Conservation (phyloP, 2,888 invertebrate species). For the Drosophila phalerata region DNA sequence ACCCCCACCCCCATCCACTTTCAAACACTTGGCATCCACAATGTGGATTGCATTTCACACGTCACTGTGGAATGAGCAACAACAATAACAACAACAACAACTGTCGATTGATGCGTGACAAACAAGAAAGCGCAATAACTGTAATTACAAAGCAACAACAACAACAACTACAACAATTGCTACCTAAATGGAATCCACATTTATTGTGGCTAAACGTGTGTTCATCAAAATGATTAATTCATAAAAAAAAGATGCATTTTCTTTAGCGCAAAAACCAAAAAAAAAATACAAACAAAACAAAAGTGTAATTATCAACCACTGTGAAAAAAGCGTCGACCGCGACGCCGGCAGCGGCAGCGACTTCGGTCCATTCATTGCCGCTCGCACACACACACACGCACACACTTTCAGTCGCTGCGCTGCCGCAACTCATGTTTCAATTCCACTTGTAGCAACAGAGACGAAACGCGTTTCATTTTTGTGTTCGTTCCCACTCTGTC, state of each 20-base stretch:
- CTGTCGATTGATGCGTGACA: constrained; percentile 66
- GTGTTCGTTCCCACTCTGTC: constrained; percentile 49
- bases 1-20: not conserved
- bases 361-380: constrained; percentile 60
- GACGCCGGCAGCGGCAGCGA: constrained; percentile 18
- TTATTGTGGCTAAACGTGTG: constrained; percentile 60
- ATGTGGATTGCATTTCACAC: not conserved
- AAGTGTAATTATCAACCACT: constrained; percentile 71
- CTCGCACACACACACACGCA: constrained; percentile 26
- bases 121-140: constrained; percentile 67
- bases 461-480: constrained; percentile 51
- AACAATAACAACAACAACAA: too few relatives aligned
- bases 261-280: constrained; percentile 33
- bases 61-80: constrained; percentile 10
- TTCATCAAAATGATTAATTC: constrained; percentile 75
- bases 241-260: constrained; percentile 57
- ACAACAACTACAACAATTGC: constrained; percentile 5
- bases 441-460: constrained; percentile 72
- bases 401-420: constrained; percentile 2
- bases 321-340: constrained; percentile 46
- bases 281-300: constrained; percentile 27
- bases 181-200: constrained; percentile 45
- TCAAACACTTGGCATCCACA: not conserved
- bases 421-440: constrained; percentile 55
- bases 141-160: constrained; percentile 59